A percentile compares a stretch with the other conserved stretches of the same genome.
These are phyloP conservation scores for Cyrtorhinus lividipennis DNA, from an alignment of 1,140 invertebrate species.

Conservation along the genomic window DNA sequence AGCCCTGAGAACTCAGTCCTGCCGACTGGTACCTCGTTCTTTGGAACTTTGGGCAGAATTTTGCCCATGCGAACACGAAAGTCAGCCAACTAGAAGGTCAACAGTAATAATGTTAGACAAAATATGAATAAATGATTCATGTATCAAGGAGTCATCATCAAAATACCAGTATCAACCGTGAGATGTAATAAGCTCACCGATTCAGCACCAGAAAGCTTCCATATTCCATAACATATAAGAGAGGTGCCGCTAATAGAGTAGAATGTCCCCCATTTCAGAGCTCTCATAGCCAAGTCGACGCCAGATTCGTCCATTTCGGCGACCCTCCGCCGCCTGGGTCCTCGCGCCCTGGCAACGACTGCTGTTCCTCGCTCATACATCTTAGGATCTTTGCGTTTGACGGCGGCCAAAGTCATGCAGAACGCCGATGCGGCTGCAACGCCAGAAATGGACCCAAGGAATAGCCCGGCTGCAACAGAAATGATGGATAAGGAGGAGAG, in stretches of 20 bases:
- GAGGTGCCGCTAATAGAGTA: constrained; percentile 72
- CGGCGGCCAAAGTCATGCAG: constrained; percentile 53
- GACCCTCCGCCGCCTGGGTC: no score
- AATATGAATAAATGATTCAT: background rate
- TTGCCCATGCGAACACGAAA: constrained; percentile 54
- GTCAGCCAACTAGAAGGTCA: constrained; percentile 45
- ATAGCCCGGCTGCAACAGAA: constrained; percentile 48
- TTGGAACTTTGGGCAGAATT: constrained; percentile 35
- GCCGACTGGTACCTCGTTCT: constrained; percentile 62
- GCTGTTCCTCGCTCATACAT: constrained; percentile 61
- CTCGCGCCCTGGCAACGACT: constrained; percentile 32
- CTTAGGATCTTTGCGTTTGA: constrained; percentile 63
- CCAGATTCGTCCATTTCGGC: constrained; percentile 62
- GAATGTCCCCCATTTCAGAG: constrained; percentile 71
- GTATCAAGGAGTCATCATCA: background rate
- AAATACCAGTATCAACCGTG: no score
- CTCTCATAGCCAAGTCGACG: constrained; percentile 58
- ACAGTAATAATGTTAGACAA: background rate
- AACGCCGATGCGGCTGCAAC: constrained; percentile 70
- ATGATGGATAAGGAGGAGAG: no score
- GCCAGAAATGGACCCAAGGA: constrained; percentile 59
- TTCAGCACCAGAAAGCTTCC: constrained; percentile 75
- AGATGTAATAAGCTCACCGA: constrained; percentile 47
- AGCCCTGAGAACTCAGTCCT: constrained; percentile 73
- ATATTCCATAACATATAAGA: constrained; percentile 64